These are phyloP conservation scores for Brachyptera risi DNA, from an alignment of 2,888 invertebrate genomes.

Conservation along the genomic window DNA sequence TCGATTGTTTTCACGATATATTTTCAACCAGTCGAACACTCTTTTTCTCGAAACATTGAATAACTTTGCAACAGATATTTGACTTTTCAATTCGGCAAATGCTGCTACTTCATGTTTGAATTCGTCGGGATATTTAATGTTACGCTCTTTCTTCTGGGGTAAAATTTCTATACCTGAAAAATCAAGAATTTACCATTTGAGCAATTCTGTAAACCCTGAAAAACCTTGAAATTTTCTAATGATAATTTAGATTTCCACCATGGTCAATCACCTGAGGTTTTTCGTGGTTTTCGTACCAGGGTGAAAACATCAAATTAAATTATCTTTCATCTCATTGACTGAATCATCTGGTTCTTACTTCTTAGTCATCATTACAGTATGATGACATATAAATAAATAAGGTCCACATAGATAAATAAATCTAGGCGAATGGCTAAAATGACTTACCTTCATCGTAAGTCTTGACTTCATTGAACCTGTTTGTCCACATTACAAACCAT, in stretches of 20 bases:
- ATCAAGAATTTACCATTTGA: neutral
- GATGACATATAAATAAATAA: no score
- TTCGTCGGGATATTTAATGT: constrained; percentile 34
- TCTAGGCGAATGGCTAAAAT: no score
- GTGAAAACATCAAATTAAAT: no score
- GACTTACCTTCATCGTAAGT: neutral
- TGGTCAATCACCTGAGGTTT: no score
- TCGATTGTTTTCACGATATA: neutral
- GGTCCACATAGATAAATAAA: no score
- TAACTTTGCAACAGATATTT: constrained; percentile 36
- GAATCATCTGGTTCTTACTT: no score
- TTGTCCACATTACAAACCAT: constrained; percentile 26
- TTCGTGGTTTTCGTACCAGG: no score
- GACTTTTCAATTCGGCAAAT: constrained; percentile 36
- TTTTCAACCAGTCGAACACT: constrained; percentile 38
- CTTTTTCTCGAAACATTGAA: constrained; percentile 39
- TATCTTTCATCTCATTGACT: no score
- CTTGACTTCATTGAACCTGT: constrained; percentile 10
- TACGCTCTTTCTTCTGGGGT: constrained; percentile 5
- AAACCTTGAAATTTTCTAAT: no score
- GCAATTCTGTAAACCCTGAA: no score
- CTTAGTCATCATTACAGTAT: no score
- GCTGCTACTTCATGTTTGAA: constrained; percentile 39
- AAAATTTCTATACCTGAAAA: neutral
- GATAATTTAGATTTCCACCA: no score